A percentile compares a stretch with the other conserved stretches of the same genome.
Evolutionary conservation across 1,140 invertebrate species (phyloP).

Genomic region (Drosophila pseudoobscura): DNA sequence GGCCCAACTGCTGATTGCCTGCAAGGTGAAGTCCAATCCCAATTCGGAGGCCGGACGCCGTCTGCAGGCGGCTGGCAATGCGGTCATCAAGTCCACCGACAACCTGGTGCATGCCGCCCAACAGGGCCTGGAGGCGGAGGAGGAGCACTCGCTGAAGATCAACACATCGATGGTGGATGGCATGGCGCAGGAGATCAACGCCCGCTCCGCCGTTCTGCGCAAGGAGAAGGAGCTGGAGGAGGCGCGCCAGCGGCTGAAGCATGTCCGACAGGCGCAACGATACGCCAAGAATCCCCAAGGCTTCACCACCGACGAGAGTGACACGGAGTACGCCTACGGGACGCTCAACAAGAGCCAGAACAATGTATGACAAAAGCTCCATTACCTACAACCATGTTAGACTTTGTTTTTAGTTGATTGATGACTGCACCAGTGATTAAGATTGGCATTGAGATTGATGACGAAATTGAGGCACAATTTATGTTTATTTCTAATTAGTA

Average conservation of each 20-base stretch:
- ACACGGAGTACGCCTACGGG: constrained; percentile 83
- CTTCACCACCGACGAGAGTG: constrained; percentile 86
- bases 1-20: constrained; percentile 97
- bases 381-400: neutral
- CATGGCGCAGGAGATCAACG: constrained; percentile 96
- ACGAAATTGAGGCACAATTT: constrained; percentile 34
- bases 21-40: constrained; percentile 98
- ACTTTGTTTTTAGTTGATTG: constrained; percentile 30
- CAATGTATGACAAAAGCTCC: constrained; percentile 72
- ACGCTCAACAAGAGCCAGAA: constrained; percentile 76
- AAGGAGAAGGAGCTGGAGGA: constrained; percentile 97
- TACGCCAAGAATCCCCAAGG: constrained; percentile 86
- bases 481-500: constrained; percentile 29
- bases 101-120: constrained; percentile 97
- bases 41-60: constrained; percentile 96
- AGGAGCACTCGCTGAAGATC: constrained; percentile 94
- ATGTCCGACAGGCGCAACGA: constrained; percentile 93
- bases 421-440: constrained; percentile 38
- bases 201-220: constrained; percentile 92
- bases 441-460: constrained; percentile 62
- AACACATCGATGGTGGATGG: constrained; percentile 96
- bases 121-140: constrained; percentile 95
- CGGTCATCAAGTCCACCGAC: constrained; percentile 98
- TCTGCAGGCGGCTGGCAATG: constrained; percentile 97
- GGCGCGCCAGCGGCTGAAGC: constrained; percentile 93